Evolutionary conservation across 2,888 invertebrate genomes (phyloP), one percentile per base, ranked within the genome.

Genomic region (Cerceris rybyensis): DNA sequence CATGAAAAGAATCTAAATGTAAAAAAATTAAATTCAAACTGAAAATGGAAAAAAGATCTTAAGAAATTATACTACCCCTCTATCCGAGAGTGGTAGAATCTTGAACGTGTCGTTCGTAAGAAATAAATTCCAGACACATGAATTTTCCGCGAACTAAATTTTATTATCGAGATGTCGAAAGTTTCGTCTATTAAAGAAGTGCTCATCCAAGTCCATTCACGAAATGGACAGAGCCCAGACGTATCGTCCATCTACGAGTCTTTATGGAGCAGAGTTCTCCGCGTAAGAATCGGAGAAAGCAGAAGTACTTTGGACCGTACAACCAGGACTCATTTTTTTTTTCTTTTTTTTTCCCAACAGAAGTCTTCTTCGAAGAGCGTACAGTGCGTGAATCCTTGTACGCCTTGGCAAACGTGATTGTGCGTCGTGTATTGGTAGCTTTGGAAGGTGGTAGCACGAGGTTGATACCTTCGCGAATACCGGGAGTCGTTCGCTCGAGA

Each of bases 401-500:
- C 50, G 54, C 41, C 16, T 58, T 42, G 7, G 16, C 17, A 8
- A 11, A 14, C 17, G 28, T 41, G 59, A 43, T 41, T 54, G 46
- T 46, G 39, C n/a, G 52, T 55, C 42, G n/a, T 2, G 46, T n/a
- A 28, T 17, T 39, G 57, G 2, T 41, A 58, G 64, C n/a, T n/a
- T 8, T 46, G 28, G 46, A 46, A 13, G 43, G 1, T 41, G 50
- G 68, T 58, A 64, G 54, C 39, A n/a, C 58, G 60, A 65, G 52
- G 60, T 61, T 63, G 70, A 43, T 57, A 75, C 52, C 70, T 58
- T 72, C 65, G 72, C 72, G 69, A 75, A 79, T 61, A 75, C 57
- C 66, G 58, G 67, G 41, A 78, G 68, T 74, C 66, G 73, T 68
- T 75, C 70, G 69, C 49, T 79, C 71, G 75, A 76, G 76, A 81